Evolutionary conservation across 2,113 vertebrate genomes (phyloP).

Genomic region (Mohoua ochrocephala): DNA sequence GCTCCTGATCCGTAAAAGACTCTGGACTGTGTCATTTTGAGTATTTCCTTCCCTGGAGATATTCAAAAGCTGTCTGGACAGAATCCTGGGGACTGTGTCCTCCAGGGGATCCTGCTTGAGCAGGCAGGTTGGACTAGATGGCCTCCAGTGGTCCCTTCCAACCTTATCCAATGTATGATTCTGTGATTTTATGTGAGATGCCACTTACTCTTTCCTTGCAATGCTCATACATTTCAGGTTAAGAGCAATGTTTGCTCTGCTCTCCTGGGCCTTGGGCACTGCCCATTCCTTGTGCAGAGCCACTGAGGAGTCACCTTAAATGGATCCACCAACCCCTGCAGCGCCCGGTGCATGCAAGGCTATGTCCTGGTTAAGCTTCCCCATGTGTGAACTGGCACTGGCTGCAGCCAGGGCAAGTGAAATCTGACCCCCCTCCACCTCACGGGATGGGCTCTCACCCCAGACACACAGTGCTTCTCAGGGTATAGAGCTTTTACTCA

Average conservation of each 20-base stretch:
- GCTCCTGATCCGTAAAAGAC: neutral
- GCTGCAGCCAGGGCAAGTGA: neutral
- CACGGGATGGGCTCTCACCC: fast-evolving
- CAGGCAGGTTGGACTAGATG: neutral
- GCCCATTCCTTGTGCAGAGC: neutral
- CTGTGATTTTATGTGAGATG: neutral
- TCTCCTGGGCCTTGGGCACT: neutral
- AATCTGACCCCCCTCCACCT: neutral
- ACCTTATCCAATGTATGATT: neutral
- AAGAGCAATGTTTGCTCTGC: neutral
- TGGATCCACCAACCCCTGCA: neutral
- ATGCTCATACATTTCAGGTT: neutral
- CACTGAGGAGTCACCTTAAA: neutral
- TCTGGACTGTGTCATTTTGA: neutral
- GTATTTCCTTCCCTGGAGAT: neutral
- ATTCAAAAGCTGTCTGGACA: neutral
- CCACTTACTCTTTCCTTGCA: neutral
- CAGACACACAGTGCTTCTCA: neutral
- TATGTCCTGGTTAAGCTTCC: neutral
- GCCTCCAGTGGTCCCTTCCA: neutral
- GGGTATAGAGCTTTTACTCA: neutral
- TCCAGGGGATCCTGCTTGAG: neutral
- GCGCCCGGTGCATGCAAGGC: neutral
- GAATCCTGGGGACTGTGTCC: neutral
- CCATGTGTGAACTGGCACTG: fast-evolving